Evolutionary conservation across 1,140 invertebrate genomes (phyloP), one percentile per base, ranked within the genome.

Genomic region (Neotoxoptera formosana): DNA sequence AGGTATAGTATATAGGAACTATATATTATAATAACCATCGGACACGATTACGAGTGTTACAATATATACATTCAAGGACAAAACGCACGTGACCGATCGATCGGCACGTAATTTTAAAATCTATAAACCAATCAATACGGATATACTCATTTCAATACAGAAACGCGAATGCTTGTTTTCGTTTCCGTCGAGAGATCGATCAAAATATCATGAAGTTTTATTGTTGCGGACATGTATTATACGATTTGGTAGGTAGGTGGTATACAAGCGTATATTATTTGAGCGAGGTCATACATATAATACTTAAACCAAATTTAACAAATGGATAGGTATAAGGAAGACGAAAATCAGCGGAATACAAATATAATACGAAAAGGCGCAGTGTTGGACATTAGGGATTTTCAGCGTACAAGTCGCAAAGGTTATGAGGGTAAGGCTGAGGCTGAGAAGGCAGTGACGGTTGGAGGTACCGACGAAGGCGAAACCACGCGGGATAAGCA

Each of bases 41-140:
- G 8, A 83, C 21, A 84, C 23, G 41, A 84, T 14, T 30, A 41
- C 41, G 23, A 25, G 41, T 84, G 23, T 84, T n/a, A 34, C 14
- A 25, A 84, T 41, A 84, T 84, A 41, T 41, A 41, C 21, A 84
- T 84, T 45, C 83, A 84, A 84, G 83, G 83, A 84, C 83, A 25
- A 36, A 36, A 23, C 17, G 20, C 34, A 83, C 21, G 34, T 83
- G 76, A 83, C 34, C n/a, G 21, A 83, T 83, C 76, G 34, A 36
- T 36, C 34, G 76, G 21, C n/a, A 83, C 34, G 76, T 83, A 83
- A 83, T 83, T 83, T 83, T 83, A 83, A 83, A 83, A 83, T 83
- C n/a, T 83, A 83, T 34, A 83, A 83, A 34, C 76, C 34, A 36
- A 36, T 83, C 76, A 83, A 83, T 83, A 83, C 34, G 14, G 34